These are phyloP conservation scores for Nymphalis io DNA, from an alignment of 1,140 invertebrate species.

Conservation along the genomic window DNA sequence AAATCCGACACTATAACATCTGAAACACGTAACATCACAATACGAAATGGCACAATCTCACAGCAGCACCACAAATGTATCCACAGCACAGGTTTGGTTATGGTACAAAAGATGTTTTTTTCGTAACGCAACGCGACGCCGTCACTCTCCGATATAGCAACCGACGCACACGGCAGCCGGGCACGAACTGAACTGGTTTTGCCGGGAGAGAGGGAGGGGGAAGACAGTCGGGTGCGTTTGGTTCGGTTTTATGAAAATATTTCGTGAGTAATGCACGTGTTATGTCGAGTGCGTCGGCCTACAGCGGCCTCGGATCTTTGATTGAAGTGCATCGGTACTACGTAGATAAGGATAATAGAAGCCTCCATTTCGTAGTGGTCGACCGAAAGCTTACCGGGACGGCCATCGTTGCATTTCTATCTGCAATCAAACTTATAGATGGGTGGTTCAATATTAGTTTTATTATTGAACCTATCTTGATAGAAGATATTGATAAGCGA, in stretches of 20 bases:
- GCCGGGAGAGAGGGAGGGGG: conserved; percentile 54
- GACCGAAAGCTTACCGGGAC: neutral
- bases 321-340: conserved; percentile 62
- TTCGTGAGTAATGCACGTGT: conserved; percentile 80
- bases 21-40: conserved; percentile 70
- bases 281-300: conserved; percentile 77
- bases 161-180: conserved; percentile 73
- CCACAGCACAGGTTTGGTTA: conserved; percentile 74
- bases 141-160: conserved; percentile 40
- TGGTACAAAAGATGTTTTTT: conserved; percentile 71
- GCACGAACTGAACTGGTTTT: conserved; percentile 78
- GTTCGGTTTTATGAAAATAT: conserved; percentile 80
- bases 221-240: conserved; percentile 68
- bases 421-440: conserved; percentile 69
- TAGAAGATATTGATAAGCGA: conserved; percentile 36
- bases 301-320: conserved; percentile 69
- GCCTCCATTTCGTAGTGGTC: conserved; percentile 18
- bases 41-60: conserved; percentile 68
- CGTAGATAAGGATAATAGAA: conserved; percentile 57
- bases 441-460: conserved; percentile 55
- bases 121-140: conserved; percentile 68
- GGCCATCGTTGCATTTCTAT: conserved; percentile 50
- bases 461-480: conserved; percentile 46
- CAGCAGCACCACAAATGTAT: conserved; percentile 63
- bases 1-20: conserved; percentile 71